Percentiles rank a stretch among this genome's conserved stretches.
Evolutionary conservation across 1,140 invertebrate species (phyloP).

Genomic region (Anthonomus grandis): DNA sequence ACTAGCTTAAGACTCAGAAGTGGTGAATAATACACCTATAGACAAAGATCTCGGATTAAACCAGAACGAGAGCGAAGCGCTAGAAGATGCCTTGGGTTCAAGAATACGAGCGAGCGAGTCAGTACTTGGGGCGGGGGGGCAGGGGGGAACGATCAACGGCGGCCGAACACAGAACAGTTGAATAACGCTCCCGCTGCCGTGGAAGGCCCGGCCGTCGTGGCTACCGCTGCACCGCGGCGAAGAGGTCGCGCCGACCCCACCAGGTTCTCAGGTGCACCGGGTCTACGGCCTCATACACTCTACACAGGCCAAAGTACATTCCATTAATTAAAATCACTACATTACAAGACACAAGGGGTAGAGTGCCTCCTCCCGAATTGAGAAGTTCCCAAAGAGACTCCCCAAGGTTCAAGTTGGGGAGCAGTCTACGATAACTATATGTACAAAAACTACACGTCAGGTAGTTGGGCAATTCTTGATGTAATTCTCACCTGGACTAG

Average conservation of each 20-base stretch:
- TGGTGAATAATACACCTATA: not conserved
- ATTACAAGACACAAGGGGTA: too few relatives aligned
- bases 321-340: too few relatives aligned
- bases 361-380: too few relatives aligned
- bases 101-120: slow-evolving; percentile 17
- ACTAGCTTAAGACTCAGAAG: too few relatives aligned
- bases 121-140: slow-evolving; percentile 21
- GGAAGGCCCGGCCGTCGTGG: slow-evolving; percentile 33
- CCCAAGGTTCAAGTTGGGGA: too few relatives aligned
- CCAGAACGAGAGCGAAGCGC: slow-evolving; percentile 6
- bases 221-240: slow-evolving; percentile 24
- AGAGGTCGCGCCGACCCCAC: slow-evolving; percentile 28
- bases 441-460: too few relatives aligned
- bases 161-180: slow-evolving; percentile 43
- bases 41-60: not conserved
- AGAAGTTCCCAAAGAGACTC: too few relatives aligned
- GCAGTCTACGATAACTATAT: too few relatives aligned
- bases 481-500: too few relatives aligned
- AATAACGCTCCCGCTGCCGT: slow-evolving; percentile 45
- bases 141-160: slow-evolving; percentile 22
- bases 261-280: slow-evolving; percentile 24
- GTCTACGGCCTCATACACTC: not conserved
- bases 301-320: not conserved
- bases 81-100: too few relatives aligned
- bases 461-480: too few relatives aligned